phyloP scores from a whole-genome alignment of 35 echinoderm and acorn worm species.

The Lytechinus pictus region DNA sequence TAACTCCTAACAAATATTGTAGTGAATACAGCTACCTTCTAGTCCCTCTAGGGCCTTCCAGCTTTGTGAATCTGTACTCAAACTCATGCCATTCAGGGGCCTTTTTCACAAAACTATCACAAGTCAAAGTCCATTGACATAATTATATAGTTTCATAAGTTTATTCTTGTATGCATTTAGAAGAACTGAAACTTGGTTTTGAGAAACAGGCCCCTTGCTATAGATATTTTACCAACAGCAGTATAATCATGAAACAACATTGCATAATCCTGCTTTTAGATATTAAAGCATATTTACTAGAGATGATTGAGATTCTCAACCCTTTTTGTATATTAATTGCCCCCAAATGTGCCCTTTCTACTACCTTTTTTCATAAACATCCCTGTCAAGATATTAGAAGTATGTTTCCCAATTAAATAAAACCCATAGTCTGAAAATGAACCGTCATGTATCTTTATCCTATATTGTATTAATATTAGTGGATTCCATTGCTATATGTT shows the following conservation, averaged over 20 bases:
- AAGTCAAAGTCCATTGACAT: no score
- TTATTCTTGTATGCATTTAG: no score
- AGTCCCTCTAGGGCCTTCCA: no score
- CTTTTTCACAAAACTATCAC: background rate
- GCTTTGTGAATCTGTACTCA: background rate
- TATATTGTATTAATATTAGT: no score
- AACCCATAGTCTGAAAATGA: background rate
- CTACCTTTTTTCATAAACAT: background rate
- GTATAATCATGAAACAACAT: background rate
- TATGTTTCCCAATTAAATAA: background rate
- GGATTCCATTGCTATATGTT: background rate
- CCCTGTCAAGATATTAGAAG: background rate
- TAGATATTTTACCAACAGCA: background rate
- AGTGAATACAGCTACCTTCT: no score
- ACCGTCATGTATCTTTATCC: no score
- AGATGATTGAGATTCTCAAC: background rate
- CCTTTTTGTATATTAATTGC: background rate
- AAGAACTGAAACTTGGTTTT: no score
- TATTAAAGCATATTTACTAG: background rate
- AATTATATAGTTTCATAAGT: no score
- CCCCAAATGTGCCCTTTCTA: background rate
- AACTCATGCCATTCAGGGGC: background rate
- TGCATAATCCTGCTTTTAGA: background rate
- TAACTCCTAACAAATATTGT: background rate
- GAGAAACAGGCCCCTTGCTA: no score